Conservation (phyloP, 2,797 vertebrate genomes). For the Lacerta viridis region DNA sequence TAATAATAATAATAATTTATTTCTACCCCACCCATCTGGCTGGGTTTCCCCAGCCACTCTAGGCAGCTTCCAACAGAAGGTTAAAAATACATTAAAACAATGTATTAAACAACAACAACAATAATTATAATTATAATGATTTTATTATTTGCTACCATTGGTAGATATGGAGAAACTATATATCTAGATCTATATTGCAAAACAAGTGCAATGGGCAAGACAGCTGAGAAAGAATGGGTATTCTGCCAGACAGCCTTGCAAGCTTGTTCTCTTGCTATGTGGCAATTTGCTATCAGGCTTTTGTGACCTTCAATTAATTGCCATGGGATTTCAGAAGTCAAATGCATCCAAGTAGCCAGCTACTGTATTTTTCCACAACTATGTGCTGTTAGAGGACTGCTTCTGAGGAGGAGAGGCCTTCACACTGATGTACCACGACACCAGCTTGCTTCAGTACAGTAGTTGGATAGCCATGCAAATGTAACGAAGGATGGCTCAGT, state of each 20-base stretch:
- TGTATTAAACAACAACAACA: too few relatives aligned
- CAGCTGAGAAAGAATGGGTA: conserved; percentile 48
- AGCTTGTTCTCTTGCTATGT: conserved; percentile 68
- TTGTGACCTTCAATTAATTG: conserved; percentile 77
- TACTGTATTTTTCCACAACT: conserved; percentile 71
- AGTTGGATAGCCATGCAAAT: not conserved
- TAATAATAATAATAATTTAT: too few relatives aligned
- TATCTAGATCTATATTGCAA: not conserved
- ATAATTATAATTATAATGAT: not conserved
- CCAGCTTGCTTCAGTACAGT: not conserved
- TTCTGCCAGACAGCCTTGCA: conserved; percentile 68
- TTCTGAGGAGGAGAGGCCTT: not conserved
- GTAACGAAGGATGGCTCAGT: not conserved
- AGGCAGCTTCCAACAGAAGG: too few relatives aligned
- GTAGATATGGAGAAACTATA: too few relatives aligned
- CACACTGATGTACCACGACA: not conserved
- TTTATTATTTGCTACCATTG: too few relatives aligned
- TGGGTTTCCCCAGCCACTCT: too few relatives aligned
- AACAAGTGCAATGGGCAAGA: not conserved
- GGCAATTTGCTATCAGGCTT: conserved; percentile 76
- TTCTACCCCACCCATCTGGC: too few relatives aligned
- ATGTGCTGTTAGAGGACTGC: conserved; percentile 25
- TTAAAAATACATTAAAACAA: too few relatives aligned
- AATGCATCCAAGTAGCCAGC: conserved; percentile 74
- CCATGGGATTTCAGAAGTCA: conserved; percentile 67